A percentile compares a stretch with the other conserved stretches of the same genome.
phyloP scores from a whole-genome alignment of 2,113 vertebrate genomes.

The Actenoides lindsayi region DNA sequence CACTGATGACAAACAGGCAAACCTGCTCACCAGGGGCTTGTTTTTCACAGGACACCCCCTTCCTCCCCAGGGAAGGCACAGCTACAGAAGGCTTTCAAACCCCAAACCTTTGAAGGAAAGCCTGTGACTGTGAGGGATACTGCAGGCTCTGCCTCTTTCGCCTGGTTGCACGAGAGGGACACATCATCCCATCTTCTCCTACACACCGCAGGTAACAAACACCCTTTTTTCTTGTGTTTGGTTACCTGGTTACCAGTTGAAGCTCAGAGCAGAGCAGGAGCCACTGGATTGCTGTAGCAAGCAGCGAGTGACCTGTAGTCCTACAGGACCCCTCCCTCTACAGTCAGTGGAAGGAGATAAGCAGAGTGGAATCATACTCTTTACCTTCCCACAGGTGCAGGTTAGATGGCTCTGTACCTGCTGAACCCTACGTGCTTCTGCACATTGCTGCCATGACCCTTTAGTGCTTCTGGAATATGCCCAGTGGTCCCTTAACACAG shows the following conservation, averaged over 20 bases:
- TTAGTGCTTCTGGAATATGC: background rate
- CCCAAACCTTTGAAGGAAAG: background rate
- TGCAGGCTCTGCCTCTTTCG: background rate
- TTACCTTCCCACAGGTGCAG: background rate
- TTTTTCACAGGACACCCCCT: background rate
- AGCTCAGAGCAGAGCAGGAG: background rate
- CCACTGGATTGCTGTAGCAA: background rate
- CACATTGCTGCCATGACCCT: background rate
- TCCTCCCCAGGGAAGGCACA: background rate
- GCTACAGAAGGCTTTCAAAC: background rate
- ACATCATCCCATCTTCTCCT: too few relatives aligned
- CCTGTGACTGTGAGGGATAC: background rate
- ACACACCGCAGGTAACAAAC: too few relatives aligned
- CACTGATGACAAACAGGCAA: background rate
- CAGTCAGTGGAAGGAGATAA: background rate
- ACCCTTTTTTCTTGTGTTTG: background rate
- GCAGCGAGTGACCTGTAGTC: background rate
- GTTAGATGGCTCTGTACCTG: background rate
- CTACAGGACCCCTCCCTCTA: background rate
- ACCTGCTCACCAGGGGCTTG: background rate
- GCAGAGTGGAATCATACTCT: background rate
- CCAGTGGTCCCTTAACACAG: background rate
- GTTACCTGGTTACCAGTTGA: background rate
- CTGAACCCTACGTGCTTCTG: background rate
- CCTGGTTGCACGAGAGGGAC: rapidly evolving